Evolutionary conservation across 2,797 vertebrate species (phyloP).

Genomic region (Notoglanidium macrostoma): DNA sequence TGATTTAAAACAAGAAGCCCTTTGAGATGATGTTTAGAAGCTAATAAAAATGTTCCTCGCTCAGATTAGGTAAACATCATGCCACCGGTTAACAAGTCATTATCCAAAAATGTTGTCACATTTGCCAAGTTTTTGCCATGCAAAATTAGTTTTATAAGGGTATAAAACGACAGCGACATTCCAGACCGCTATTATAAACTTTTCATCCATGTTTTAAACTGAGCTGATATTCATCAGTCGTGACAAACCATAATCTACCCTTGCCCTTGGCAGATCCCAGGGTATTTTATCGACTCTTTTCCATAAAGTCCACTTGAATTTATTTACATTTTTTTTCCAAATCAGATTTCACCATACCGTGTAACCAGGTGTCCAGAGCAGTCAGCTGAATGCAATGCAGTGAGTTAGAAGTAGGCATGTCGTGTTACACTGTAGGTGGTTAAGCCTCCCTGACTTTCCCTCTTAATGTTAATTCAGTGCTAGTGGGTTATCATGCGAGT

Average conservation of each 20-base stretch:
- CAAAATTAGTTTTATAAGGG: not conserved
- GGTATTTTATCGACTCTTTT: not conserved
- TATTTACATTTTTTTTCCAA: not conserved
- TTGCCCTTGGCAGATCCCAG: not conserved
- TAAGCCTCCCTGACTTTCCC: conserved; percentile 12
- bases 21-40: not conserved
- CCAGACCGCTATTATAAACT: not conserved
- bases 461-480: conserved; percentile 37
- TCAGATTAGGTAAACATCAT: not conserved
- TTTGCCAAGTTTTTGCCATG: not conserved
- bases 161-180: not conserved
- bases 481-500: conserved; percentile 42
- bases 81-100: not conserved
- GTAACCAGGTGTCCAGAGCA: not conserved
- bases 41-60: not conserved
- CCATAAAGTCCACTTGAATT: not conserved
- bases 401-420: conserved; percentile 1
- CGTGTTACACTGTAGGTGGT: not conserved
- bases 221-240: not conserved
- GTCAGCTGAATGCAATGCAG: not conserved
- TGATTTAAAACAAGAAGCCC: not conserved
- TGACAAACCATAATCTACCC: not conserved
- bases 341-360: not conserved
- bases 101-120: not conserved
- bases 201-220: not conserved